Conservation (phyloP, 2,888 invertebrate genomes). For the Lucinisca nassula region DNA sequence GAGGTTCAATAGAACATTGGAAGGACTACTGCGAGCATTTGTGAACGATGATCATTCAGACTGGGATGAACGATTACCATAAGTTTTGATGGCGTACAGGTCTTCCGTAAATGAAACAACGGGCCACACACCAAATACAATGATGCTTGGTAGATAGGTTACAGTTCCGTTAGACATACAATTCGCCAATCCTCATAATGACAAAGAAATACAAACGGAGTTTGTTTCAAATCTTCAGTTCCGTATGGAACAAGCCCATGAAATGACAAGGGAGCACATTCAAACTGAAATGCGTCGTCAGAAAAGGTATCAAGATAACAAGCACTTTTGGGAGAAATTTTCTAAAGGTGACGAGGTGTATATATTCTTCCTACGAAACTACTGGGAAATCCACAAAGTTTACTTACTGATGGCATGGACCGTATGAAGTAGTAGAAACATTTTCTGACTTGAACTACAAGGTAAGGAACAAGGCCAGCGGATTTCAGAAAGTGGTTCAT, state of each 20-base stretch:
- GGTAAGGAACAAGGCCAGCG: neutral
- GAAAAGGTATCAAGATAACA: constrained; percentile 4
- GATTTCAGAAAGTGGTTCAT: neutral
- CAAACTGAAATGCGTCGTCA: neutral
- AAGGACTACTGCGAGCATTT: neutral
- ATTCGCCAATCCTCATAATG: neutral
- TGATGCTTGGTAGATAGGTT: neutral
- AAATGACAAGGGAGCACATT: neutral
- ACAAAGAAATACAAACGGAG: neutral
- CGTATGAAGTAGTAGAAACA: neutral
- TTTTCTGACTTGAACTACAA: neutral
- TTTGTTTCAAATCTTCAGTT: neutral
- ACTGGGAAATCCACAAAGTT: constrained; percentile 1
- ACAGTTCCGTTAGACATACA: neutral
- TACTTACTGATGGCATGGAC: neutral
- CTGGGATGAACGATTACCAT: neutral
- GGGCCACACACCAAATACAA: neutral
- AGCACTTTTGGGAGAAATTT: neutral
- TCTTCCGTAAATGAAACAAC: constrained; percentile 6
- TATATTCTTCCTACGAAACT: neutral
- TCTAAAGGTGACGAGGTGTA: neutral
- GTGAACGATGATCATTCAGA: neutral
- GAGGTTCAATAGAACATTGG: neutral
- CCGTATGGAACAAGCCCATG: neutral
- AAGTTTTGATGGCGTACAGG: neutral